These are phyloP conservation scores for Istiophorus platypterus DNA, from an alignment of 2,113 vertebrate genomes.

Conservation along the genomic window DNA sequence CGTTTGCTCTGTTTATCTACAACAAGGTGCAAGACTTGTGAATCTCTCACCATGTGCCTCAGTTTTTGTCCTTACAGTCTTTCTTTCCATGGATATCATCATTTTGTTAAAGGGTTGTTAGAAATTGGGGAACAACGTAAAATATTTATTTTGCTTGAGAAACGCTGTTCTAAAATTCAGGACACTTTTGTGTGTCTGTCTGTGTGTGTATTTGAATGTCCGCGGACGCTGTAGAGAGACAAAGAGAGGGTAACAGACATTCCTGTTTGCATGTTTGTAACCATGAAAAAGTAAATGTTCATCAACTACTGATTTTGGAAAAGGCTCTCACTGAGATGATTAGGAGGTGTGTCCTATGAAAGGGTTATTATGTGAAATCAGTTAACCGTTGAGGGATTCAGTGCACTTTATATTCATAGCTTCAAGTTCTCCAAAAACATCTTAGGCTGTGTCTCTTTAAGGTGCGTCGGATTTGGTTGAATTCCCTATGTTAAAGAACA, in stretches of 20 bases:
- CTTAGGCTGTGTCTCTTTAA: constrained; percentile 42
- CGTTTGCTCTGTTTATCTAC: constrained; percentile 53
- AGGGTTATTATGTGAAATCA: constrained; percentile 77
- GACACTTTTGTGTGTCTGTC: constrained; percentile 24
- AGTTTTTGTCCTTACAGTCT: constrained; percentile 5
- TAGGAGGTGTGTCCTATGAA: constrained; percentile 75
- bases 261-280: constrained; percentile 50
- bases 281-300: constrained; percentile 68
- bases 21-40: constrained; percentile 32
- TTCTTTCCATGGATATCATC: constrained; percentile 50
- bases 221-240: constrained; percentile 30
- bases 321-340: constrained; percentile 73
- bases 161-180: constrained; percentile 46
- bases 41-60: constrained; percentile 31
- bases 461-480: constrained; percentile 36
- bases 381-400: constrained; percentile 65
- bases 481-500: constrained; percentile 18
- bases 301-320: constrained; percentile 83
- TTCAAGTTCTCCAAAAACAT: constrained; percentile 58
- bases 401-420: constrained; percentile 69
- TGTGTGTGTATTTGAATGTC: constrained; percentile 17
- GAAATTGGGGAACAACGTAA: constrained; percentile 60
- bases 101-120: constrained; percentile 64
- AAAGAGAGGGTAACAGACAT: constrained; percentile 19
- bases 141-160: constrained; percentile 69